Conservation (phyloP, 2,113 vertebrate genomes). For the Psettodes erumei region DNA sequence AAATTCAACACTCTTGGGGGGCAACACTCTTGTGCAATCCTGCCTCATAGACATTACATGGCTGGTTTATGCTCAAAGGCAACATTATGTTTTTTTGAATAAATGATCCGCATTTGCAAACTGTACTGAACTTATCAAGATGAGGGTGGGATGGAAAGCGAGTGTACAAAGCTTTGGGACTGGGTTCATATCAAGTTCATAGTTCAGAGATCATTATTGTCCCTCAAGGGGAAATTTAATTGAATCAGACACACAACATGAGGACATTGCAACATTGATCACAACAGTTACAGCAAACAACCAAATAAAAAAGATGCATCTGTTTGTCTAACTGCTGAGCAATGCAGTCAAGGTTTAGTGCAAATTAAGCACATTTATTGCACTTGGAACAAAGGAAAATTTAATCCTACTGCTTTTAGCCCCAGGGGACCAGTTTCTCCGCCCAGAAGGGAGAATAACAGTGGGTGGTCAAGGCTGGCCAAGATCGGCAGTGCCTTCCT, state of each 20-base stretch:
- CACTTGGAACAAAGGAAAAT: background rate
- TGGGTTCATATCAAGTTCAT: no score
- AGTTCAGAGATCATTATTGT: background rate
- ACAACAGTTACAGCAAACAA: background rate
- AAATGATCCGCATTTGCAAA: no score
- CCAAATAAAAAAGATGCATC: no score
- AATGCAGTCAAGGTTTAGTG: background rate
- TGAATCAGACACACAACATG: background rate
- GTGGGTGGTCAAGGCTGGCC: background rate
- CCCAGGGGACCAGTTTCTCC: background rate
- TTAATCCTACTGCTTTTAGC: background rate
- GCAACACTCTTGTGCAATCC: no score
- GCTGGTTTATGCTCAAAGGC: no score
- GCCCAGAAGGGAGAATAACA: background rate
- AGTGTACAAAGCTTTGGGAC: no score
- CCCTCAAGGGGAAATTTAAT: background rate
- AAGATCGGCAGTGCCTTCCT: background rate
- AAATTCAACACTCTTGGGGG: no score
- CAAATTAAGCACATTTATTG: background rate
- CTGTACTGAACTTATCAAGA: no score
- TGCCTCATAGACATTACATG: no score
- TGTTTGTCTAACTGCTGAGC: background rate
- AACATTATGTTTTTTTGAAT: no score
- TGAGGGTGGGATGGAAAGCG: no score
- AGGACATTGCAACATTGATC: background rate